Evolutionary conservation across 2,797 vertebrate genomes (phyloP).

Genomic region (Trematomus bernacchii): DNA sequence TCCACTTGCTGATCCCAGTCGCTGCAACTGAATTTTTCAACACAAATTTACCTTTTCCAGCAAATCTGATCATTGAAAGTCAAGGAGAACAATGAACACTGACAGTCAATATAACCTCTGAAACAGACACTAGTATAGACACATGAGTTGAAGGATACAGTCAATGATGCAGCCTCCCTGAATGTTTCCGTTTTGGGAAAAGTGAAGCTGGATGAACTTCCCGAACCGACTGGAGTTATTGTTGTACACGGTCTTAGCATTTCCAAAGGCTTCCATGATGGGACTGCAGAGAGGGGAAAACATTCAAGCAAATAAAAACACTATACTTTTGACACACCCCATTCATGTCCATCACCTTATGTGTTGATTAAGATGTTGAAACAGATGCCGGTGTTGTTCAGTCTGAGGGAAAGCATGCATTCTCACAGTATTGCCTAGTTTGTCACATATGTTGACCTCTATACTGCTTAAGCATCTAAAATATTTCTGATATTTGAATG

Average conservation of each 20-base stretch:
- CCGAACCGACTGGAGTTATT: conserved; percentile 96
- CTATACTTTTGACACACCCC: background rate
- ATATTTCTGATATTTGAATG: background rate
- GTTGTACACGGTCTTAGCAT: conserved; percentile 95
- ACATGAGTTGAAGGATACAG: conserved; percentile 87
- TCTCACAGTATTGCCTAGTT: background rate
- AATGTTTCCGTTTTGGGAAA: conserved; percentile 92
- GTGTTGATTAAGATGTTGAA: background rate
- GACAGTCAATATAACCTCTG: background rate
- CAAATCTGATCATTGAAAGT: conserved; percentile 74
- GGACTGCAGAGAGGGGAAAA: conserved; percentile 82
- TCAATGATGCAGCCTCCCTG: conserved; percentile 93
- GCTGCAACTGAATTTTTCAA: background rate
- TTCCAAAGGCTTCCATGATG: conserved; percentile 94
- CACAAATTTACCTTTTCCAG: conserved; percentile 79
- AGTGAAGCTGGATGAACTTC: conserved; percentile 95
- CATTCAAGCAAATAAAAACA: conserved; percentile 1
- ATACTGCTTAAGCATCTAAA: background rate
- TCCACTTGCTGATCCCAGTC: background rate
- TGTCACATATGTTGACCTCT: background rate
- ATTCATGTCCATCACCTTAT: background rate
- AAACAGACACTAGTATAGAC: background rate
- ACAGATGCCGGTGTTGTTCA: background rate
- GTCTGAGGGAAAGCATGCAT: background rate
- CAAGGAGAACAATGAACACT: conserved; percentile 55